Percentiles rank a stretch among this genome's conserved stretches.
These are phyloP conservation scores for Himalopsyche anomala DNA, from an alignment of 2,888 invertebrate genomes.

Conservation along the genomic window DNA sequence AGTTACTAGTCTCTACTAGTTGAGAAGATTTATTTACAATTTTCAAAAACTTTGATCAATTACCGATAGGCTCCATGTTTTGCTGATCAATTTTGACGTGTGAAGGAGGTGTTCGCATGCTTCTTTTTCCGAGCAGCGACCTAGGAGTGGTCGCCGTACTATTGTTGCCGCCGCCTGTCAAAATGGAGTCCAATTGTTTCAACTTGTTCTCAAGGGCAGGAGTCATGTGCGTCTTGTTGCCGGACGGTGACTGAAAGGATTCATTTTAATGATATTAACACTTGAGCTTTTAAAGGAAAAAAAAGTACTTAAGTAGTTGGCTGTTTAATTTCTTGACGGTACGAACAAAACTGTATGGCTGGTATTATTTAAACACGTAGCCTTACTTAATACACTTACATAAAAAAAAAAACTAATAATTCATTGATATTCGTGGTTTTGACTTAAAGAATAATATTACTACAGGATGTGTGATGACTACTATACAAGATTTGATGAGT, in stretches of 20 bases:
- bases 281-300: constrained; percentile 41
- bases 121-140: constrained; percentile 45
- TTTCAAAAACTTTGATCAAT: not conserved
- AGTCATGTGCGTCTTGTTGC: constrained; percentile 61
- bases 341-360: too few species aligned
- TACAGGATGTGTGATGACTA: too few species aligned
- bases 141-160: constrained; percentile 65
- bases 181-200: constrained; percentile 74
- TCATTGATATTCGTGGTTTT: too few species aligned
- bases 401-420: too few species aligned
- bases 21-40: too few species aligned
- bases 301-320: not conserved
- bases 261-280: not conserved
- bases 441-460: too few species aligned
- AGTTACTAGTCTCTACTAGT: too few species aligned
- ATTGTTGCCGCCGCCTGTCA: constrained; percentile 72
- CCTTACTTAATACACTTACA: too few species aligned
- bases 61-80: not conserved
- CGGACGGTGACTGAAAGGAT: constrained; percentile 42
- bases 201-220: constrained; percentile 74
- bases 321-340: too few species aligned
- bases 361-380: too few species aligned
- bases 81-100: constrained; percentile 5
- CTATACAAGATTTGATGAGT: too few species aligned
- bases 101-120: constrained; percentile 14